Percentiles rank a stretch among this genome's conserved stretches.
Conservation (phyloP, 2,888 invertebrate genomes). For the Thymelicus lineola region DNA sequence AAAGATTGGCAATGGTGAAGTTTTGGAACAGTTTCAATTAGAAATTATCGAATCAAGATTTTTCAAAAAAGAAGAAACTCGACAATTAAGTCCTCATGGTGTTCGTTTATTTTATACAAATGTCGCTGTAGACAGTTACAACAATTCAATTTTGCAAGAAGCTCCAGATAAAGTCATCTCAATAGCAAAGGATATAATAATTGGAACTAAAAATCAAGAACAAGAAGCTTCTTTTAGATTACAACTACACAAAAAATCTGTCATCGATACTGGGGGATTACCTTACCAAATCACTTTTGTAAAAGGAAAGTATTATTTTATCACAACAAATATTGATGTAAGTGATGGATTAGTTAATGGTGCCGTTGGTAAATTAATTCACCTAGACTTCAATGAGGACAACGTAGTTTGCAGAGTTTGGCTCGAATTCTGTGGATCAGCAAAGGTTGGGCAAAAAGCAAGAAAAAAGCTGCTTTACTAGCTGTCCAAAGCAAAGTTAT, state of each 20-base stretch:
- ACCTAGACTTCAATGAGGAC: slow-evolving; percentile 43
- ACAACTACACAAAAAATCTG: slow-evolving; percentile 44
- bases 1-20: slow-evolving; percentile 44
- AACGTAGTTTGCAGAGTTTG: slow-evolving; percentile 41
- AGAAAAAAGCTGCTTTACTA: no score
- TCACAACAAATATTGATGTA: slow-evolving; percentile 48
- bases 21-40: slow-evolving; percentile 38
- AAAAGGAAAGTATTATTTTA: slow-evolving; percentile 40
- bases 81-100: background rate
- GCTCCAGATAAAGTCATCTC: background rate
- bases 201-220: background rate
- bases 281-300: slow-evolving; percentile 45
- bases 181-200: background rate
- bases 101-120: slow-evolving; percentile 7
- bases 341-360: slow-evolving; percentile 46
- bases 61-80: slow-evolving; percentile 19
- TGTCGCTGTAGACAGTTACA: background rate
- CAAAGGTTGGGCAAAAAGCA: no score
- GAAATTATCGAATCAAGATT: slow-evolving; percentile 41
- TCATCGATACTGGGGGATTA: slow-evolving; percentile 45
- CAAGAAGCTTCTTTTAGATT: background rate
- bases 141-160: background rate
- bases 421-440: slow-evolving; percentile 38
- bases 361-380: slow-evolving; percentile 46
- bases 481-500: no score